These are phyloP conservation scores for Sorex maritimensis DNA, from an alignment of 2,797 vertebrate species.

Conservation along the genomic window DNA sequence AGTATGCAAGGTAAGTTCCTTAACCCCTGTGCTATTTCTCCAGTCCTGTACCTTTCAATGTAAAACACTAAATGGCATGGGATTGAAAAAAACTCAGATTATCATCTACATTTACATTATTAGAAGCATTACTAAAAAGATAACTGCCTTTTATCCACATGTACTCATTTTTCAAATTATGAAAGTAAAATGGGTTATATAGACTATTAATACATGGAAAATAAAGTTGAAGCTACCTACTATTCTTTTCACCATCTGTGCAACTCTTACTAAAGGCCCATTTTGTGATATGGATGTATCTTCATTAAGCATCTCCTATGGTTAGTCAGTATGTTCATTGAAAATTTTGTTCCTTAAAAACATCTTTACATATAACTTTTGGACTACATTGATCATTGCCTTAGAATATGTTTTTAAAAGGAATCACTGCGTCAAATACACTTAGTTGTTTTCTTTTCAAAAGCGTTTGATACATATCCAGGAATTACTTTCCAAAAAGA, in stretches of 20 bases:
- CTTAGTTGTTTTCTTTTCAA: background rate
- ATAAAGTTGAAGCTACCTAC: conserved; percentile 50
- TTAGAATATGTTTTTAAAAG: conserved; percentile 19
- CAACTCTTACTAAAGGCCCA: conserved; percentile 24
- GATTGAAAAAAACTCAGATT: conserved; percentile 33
- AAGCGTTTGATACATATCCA: background rate
- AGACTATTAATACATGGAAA: conserved; percentile 11
- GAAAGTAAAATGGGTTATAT: background rate
- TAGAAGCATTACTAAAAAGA: conserved; percentile 26
- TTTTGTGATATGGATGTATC: background rate
- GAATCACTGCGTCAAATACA: conserved; percentile 44
- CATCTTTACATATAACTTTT: conserved; percentile 19
- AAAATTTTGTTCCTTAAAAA: conserved; percentile 26
- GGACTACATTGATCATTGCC: conserved; percentile 6
- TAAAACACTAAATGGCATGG: conserved; percentile 19
- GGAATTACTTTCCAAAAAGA: background rate
- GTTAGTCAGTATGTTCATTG: conserved; percentile 17
- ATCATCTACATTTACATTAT: conserved; percentile 25
- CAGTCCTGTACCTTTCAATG: too few relatives aligned
- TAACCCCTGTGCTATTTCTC: too few relatives aligned
- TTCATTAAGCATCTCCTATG: background rate
- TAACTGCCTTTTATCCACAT: conserved; percentile 7
- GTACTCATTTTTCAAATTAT: background rate
- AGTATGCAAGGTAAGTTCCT: too few relatives aligned
- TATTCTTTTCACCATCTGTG: background rate